Conservation (phyloP, 2,797 vertebrate genomes). For the Cephalopachus bancanus region DNA sequence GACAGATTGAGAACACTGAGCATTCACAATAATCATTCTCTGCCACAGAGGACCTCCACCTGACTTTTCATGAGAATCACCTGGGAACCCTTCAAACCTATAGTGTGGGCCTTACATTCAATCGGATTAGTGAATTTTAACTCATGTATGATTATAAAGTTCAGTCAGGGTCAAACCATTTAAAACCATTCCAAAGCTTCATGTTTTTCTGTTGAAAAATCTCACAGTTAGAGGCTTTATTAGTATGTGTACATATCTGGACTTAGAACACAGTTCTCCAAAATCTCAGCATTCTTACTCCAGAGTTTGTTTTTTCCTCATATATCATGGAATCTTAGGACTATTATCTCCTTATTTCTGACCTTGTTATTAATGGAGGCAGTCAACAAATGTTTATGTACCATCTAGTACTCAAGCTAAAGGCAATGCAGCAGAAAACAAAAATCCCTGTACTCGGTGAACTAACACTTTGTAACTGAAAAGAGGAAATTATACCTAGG, state of each 20-base stretch:
- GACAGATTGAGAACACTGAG: background rate
- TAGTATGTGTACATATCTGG: background rate
- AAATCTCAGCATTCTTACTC: background rate
- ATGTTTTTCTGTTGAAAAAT: background rate
- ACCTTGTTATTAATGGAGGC: background rate
- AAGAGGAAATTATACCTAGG: background rate
- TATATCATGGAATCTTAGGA: background rate
- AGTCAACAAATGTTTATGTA: background rate
- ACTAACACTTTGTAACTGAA: background rate
- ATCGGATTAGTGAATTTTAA: background rate
- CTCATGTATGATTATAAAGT: background rate
- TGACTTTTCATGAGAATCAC: background rate
- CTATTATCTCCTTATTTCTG: conserved; percentile 16
- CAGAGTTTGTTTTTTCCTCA: background rate
- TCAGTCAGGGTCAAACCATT: background rate
- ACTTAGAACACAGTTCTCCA: background rate
- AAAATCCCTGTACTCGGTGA: background rate
- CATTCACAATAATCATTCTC: no score
- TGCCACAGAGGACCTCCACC: background rate
- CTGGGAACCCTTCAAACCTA: background rate
- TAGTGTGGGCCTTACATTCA: background rate
- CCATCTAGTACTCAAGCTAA: background rate
- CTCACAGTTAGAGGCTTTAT: background rate
- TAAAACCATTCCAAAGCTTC: background rate
- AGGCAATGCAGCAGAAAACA: background rate